Evolutionary conservation across 1,140 invertebrate genomes (phyloP), one percentile per base, ranked within the genome.

Genomic region (Apis florea): DNA sequence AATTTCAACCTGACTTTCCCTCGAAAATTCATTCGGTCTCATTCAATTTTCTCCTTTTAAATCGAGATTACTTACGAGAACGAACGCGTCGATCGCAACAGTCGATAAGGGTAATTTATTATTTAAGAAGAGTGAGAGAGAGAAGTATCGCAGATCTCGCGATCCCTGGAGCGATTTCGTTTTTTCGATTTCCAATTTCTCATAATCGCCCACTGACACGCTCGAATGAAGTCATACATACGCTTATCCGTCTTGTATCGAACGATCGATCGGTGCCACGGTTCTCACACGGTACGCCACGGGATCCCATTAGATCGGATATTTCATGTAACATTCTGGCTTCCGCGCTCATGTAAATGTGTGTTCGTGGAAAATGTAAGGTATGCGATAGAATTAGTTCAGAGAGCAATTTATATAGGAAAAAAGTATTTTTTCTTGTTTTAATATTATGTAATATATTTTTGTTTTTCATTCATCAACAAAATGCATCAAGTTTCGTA

Each of bases 191-290:
- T 80, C 72, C 81, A 72, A 86, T 85, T 74, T 61, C 84, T 82
- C 79, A 74, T 85, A 85, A 85, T 86, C 80, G 54, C 73, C 77
- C 73, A 67, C 85, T 87, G 85, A 83, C 85, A 87, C 83, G 86
- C 86, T 87, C 79, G 74, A 87, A 87, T 87, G 79, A 87, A 87
- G 86, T 87, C 85, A 84, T 87, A 84, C 85, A 84, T 87, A 84
- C 85, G 74, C 74, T 87, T 86, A 86, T 84, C 85, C 82, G 82
- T 71, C 77, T 82, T 63, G 61, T 86, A 83, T 84, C 82, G 63
- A 51, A 58, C 78, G 78, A 72, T 75, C 84, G 75, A 69, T 76
- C 61, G 82, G 26, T 58, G 84, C 64, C 85, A 67, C 72, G 63
- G 83, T 87, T 87, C 86, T 87, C 86, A 87, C 86, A 87, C n/a